Percentiles rank a stretch among this genome's conserved stretches.
Conservation (phyloP, 2,888 invertebrate species). For the Caenorhabditis sp. region DNA sequence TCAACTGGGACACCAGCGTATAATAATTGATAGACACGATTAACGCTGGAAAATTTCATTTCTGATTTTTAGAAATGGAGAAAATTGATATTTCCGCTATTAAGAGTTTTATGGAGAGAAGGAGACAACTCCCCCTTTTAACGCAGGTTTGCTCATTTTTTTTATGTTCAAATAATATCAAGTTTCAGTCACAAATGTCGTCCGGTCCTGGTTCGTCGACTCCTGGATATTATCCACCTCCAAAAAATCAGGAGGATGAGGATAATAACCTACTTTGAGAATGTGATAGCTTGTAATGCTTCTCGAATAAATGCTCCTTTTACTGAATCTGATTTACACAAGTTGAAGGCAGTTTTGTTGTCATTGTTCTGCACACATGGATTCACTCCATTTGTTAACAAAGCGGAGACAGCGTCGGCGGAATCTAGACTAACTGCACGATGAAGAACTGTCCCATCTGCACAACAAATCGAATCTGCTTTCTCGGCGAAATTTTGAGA, state of each 20-base stretch:
- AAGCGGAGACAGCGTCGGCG: slow-evolving; percentile 74
- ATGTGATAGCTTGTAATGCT: slow-evolving; percentile 77
- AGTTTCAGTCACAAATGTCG: slow-evolving; percentile 25
- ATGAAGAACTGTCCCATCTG: slow-evolving; percentile 72
- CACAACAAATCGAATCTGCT: slow-evolving; percentile 60
- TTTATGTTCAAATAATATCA: neutral
- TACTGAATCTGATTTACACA: slow-evolving; percentile 72
- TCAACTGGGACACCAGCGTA: slow-evolving; percentile 77
- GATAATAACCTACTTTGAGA: slow-evolving; percentile 75
- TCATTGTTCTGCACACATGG: slow-evolving; percentile 76
- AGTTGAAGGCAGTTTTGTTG: slow-evolving; percentile 76
- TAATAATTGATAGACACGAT: slow-evolving; percentile 76
- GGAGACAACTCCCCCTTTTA: slow-evolving; percentile 24
- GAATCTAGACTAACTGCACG: slow-evolving; percentile 63
- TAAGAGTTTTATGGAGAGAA: slow-evolving; percentile 12
- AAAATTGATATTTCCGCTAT: slow-evolving; percentile 22
- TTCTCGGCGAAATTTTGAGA: slow-evolving; percentile 50
- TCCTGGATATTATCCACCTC: slow-evolving; percentile 31
- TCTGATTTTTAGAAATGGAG: slow-evolving; percentile 15
- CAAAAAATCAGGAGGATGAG: slow-evolving; percentile 19
- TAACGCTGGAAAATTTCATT: slow-evolving; percentile 72
- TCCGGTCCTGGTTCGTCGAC: slow-evolving; percentile 29
- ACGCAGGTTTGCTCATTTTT: slow-evolving; percentile 15
- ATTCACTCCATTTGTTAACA: slow-evolving; percentile 77
- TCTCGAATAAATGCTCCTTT: slow-evolving; percentile 77